phyloP scores from a whole-genome alignment of 2,888 invertebrate genomes.

The Gari tellinella region DNA sequence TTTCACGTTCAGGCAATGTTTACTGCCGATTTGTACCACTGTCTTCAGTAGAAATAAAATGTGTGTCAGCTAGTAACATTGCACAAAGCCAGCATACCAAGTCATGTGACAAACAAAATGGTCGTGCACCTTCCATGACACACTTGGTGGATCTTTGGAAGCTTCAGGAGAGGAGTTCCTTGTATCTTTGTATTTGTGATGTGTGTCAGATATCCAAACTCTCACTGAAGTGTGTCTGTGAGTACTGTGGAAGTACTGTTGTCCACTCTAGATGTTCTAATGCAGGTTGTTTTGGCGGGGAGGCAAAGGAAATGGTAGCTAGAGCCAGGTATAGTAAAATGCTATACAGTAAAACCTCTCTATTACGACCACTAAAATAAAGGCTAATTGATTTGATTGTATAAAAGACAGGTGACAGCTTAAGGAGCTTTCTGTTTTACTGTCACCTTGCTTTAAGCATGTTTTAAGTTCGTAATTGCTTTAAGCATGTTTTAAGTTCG shows the following conservation, averaged over 20 bases:
- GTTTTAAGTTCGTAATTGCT: too few species aligned
- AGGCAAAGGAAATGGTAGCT: conserved; percentile 41
- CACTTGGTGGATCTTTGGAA: too few species aligned
- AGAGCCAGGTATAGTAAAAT: conserved; percentile 56
- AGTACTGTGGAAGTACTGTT: conserved; percentile 53
- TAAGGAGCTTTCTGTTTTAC: background rate
- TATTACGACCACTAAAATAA: too few species aligned
- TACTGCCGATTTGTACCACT: conserved; percentile 66
- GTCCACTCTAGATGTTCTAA: conserved; percentile 36
- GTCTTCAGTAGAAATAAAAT: conserved; percentile 53
- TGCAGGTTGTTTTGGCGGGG: conserved; percentile 43
- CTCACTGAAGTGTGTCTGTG: conserved; percentile 64
- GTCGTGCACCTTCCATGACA: too few species aligned
- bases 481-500: too few species aligned
- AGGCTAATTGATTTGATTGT: too few species aligned
- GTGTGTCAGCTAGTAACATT: background rate
- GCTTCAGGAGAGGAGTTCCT: background rate
- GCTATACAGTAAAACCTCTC: too few species aligned
- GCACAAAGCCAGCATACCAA: too few species aligned
- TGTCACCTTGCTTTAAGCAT: background rate
- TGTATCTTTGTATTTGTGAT: conserved; percentile 58
- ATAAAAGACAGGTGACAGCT: too few species aligned
- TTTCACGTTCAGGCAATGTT: conserved; percentile 60
- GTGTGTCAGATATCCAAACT: conserved; percentile 59
- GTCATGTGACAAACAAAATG: too few species aligned